Evolutionary conservation across 2,113 vertebrate species (phyloP).

Genomic region (Camelus bactrianus): DNA sequence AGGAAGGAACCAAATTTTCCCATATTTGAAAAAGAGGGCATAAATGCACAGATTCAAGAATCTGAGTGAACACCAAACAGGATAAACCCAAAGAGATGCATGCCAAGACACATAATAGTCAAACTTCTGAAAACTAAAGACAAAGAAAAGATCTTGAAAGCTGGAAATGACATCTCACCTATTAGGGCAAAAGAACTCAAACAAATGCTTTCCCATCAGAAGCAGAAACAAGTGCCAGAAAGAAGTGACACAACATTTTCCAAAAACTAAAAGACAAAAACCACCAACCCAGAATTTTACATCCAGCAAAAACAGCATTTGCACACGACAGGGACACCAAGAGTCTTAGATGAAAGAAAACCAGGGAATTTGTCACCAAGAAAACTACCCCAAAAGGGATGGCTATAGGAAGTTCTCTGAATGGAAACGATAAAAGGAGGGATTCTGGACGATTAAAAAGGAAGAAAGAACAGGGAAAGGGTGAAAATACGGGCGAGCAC

Average conservation of each 20-base stretch:
- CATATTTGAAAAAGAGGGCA: not conserved
- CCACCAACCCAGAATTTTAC: not conserved
- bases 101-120: accelerated
- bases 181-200: too few species aligned
- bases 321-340: accelerated
- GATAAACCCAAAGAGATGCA: not conserved
- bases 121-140: not conserved
- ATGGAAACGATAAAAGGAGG: too few species aligned
- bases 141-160: not conserved
- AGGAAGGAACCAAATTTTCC: not conserved
- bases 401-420: too few species aligned
- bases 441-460: not conserved
- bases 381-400: not conserved
- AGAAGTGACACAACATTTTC: not conserved
- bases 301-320: not conserved
- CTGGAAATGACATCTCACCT: not conserved
- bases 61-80: not conserved
- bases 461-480: not conserved
- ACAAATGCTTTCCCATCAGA: not conserved
- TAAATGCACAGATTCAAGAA: not conserved
- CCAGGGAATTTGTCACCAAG: too few species aligned
- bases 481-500: not conserved
- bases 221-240: not conserved
- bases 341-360: not conserved
- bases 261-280: not conserved